Conservation (phyloP, 1,140 invertebrate genomes). For the Caligus rogercresseyi region DNA sequence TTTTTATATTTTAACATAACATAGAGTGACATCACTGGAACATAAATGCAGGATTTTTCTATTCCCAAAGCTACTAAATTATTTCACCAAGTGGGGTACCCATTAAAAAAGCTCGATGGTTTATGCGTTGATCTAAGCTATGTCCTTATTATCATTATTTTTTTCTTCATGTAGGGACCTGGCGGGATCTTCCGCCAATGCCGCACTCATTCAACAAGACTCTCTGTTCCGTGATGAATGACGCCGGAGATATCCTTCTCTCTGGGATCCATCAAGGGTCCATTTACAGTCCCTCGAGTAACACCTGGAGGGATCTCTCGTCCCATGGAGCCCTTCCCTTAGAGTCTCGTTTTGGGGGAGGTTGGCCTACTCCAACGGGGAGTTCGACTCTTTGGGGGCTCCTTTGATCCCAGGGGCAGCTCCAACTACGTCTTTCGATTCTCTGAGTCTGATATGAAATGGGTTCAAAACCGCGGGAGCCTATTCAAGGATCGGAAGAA, state of each 20-base stretch:
- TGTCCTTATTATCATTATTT: background rate
- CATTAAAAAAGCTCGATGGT: no score
- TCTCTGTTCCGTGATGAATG: background rate
- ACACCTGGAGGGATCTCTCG: background rate
- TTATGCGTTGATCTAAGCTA: background rate
- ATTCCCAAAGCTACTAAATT: no score
- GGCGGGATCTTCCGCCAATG: background rate
- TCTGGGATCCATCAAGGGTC: background rate
- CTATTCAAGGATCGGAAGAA: background rate
- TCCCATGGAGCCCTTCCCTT: background rate
- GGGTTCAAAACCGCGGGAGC: background rate
- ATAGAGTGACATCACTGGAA: no score
- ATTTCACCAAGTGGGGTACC: no score
- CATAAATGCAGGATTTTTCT: no score
- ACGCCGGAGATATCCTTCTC: background rate
- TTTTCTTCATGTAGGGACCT: background rate
- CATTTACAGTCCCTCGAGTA: background rate
- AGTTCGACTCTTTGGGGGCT: background rate
- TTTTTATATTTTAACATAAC: no score
- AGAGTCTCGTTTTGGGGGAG: background rate
- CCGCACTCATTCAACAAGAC: background rate
- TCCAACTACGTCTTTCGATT: background rate
- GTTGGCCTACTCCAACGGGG: background rate
- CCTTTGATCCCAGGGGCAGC: background rate
- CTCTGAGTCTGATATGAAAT: background rate